A percentile compares a stretch with the other conserved stretches of the same genome.
phyloP scores from a whole-genome alignment of 1,140 invertebrate species.

The Ceratosolen fusciceps region DNA sequence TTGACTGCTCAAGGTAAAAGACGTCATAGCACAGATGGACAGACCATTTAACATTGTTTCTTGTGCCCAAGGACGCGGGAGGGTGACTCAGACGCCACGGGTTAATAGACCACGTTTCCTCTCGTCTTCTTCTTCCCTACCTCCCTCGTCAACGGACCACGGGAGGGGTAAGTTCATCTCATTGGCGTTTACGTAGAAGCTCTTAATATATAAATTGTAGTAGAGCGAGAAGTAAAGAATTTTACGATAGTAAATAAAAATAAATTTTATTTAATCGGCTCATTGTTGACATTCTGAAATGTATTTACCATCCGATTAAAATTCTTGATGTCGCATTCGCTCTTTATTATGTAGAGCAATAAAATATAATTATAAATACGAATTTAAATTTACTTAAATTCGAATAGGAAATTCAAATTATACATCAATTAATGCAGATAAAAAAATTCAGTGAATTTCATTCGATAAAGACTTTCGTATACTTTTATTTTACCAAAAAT shows the following conservation, averaged over 20 bases:
- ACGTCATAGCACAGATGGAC: neutral
- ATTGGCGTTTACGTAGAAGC: constrained; percentile 30
- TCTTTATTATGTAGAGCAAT: neutral
- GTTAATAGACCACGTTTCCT: constrained; percentile 45
- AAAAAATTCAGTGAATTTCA: too few species aligned
- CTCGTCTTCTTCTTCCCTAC: neutral
- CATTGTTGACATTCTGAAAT: neutral
- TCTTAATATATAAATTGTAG: neutral
- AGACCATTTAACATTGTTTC: neutral
- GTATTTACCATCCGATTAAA: neutral
- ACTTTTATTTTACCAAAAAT: too few species aligned
- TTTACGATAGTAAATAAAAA: constrained; percentile 10
- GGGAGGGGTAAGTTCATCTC: neutral
- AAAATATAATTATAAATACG: neutral
- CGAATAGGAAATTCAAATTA: too few species aligned
- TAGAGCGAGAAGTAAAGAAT: constrained; percentile 9
- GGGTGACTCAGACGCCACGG: constrained; percentile 34
- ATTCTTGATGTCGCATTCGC: neutral
- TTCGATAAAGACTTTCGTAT: too few species aligned
- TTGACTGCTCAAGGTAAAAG: neutral
- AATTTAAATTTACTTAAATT: neutral
- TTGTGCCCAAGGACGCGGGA: constrained; percentile 31
- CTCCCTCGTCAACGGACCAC: neutral
- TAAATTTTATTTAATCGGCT: neutral
- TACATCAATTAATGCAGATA: neutral